Evolutionary conservation across 1,140 invertebrate genomes (phyloP).

Genomic region (Lepidurus arcticus): DNA sequence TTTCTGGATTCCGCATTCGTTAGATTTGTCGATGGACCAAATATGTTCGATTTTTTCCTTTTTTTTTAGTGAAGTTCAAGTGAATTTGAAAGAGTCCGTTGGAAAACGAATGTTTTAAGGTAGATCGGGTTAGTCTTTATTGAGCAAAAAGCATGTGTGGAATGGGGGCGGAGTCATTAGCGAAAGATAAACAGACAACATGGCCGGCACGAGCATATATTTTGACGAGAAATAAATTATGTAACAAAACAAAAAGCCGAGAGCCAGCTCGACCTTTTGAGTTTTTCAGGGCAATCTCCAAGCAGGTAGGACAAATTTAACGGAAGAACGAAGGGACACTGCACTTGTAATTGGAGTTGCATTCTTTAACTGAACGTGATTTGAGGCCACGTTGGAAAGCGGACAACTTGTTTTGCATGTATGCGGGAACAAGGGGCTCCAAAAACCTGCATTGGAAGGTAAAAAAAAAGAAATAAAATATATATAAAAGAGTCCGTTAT

Average conservation of each 20-base stretch:
- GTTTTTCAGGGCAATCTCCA: background rate
- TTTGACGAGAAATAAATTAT: background rate
- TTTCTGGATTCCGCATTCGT: slow-evolving; percentile 37
- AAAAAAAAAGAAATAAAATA: background rate
- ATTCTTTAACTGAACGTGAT: slow-evolving; percentile 19
- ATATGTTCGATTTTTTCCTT: no score
- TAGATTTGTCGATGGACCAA: slow-evolving; percentile 22
- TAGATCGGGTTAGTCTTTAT: slow-evolving; percentile 1
- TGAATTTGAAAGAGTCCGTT: no score
- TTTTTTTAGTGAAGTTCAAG: no score
- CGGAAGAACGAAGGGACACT: slow-evolving; percentile 24
- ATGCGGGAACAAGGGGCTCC: slow-evolving; percentile 31
- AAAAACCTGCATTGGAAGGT: slow-evolving; percentile 26
- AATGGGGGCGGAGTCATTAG: background rate
- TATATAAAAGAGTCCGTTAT: background rate
- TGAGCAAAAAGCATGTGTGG: slow-evolving; percentile 2
- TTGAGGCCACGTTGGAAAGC: slow-evolving; percentile 30
- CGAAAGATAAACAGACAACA: slow-evolving; percentile 12
- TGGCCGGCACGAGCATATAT: slow-evolving; percentile 9
- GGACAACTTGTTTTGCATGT: slow-evolving; percentile 32
- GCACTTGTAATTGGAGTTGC: slow-evolving; percentile 27
- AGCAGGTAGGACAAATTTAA: background rate
- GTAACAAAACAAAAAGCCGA: slow-evolving; percentile 3
- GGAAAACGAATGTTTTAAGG: background rate
- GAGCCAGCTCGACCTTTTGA: background rate